These are phyloP conservation scores for Pelecanus crispus DNA, from an alignment of 2,113 vertebrate genomes.

Conservation along the genomic window DNA sequence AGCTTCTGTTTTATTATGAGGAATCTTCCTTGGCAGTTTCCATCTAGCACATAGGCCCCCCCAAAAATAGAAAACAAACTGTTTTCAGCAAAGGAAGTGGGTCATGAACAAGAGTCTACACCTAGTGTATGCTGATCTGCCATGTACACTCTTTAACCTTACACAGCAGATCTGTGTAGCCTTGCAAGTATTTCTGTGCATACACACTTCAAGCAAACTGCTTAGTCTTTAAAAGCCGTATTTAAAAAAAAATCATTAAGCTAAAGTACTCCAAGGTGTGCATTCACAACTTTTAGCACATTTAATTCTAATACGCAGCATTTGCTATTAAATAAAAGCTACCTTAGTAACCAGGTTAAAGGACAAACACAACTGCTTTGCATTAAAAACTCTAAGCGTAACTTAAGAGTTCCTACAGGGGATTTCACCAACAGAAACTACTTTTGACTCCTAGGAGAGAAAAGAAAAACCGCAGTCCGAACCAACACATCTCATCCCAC, in stretches of 20 bases:
- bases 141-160: neutral
- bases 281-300: neutral
- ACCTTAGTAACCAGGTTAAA: neutral
- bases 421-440: neutral
- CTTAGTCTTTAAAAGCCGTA: neutral
- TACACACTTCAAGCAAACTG: neutral
- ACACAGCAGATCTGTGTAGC: neutral
- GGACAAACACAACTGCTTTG: neutral
- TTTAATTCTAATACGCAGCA: neutral
- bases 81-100: neutral
- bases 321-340: neutral
- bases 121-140: neutral
- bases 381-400: neutral
- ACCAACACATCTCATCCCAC: neutral
- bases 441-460: neutral
- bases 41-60: neutral
- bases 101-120: neutral
- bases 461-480: neutral
- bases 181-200: neutral
- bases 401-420: neutral
- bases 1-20: neutral
- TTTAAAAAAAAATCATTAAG: neutral
- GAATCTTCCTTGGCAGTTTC: neutral
- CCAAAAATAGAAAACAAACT: neutral
- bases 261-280: neutral